Percentiles rank a stretch among this genome's conserved stretches.
phyloP scores from a whole-genome alignment of 2,888 invertebrate species.

The Lacanobia wlatinum region DNA sequence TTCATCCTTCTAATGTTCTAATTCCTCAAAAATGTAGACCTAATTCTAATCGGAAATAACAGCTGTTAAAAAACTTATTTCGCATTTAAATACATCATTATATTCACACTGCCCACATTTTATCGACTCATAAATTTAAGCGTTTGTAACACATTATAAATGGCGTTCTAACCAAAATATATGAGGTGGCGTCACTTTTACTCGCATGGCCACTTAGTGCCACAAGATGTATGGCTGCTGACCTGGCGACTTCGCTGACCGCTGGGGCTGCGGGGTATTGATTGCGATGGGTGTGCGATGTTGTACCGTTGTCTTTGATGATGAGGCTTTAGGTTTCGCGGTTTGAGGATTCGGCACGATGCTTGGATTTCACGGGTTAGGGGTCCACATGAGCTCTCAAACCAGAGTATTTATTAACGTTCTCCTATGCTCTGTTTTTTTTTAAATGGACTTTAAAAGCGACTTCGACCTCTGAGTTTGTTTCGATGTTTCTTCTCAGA shows the following conservation, averaged over 20 bases:
- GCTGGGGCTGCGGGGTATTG: conserved; percentile 20
- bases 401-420: too few species aligned
- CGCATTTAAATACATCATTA: background rate
- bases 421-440: too few species aligned
- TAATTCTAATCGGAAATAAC: background rate
- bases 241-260: conserved; percentile 16
- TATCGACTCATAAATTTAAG: conserved; percentile 24
- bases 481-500: too few species aligned
- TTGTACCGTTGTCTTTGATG: conserved; percentile 64
- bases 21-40: background rate
- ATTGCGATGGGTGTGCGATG: conserved; percentile 46
- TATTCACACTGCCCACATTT: conserved; percentile 17
- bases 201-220: conserved; percentile 45
- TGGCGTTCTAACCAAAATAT: conserved; percentile 33
- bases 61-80: background rate
- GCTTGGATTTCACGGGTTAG: too few species aligned
- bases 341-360: background rate
- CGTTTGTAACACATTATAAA: conserved; percentile 32
- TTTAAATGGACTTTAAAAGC: too few species aligned
- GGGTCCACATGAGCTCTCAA: too few species aligned
- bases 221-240: conserved; percentile 22
- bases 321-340: background rate
- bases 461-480: too few species aligned
- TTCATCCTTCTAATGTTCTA: background rate
- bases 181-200: conserved; percentile 42